Base-by-base conservation (phyloP, 2,888 invertebrate genomes). In the Amblyteles armatorius region DNA sequence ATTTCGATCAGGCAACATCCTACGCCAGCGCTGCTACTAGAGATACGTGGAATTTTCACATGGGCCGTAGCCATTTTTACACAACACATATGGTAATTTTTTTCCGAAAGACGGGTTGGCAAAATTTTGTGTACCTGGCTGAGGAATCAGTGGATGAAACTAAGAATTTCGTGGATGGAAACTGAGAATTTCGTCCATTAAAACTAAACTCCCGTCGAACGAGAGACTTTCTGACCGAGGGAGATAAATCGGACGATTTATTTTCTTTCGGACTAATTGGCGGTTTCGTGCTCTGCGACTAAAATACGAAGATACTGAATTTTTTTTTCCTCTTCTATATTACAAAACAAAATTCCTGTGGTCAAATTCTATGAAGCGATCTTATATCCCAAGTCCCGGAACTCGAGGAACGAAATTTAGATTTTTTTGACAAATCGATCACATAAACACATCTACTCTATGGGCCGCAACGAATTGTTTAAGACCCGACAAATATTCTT, bases 401-500 rank as follows among this genome's bases (percentile, higher is more conserved):
- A 5, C 16, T 63, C 26, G 22, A 74, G 40, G 11, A 69, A 36
- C 16, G 26, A 50, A 73, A 55, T 68, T 57, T 52, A 36, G 33
- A 81, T n/a, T 69, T n/a, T 69, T 68, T 52, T 73, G 81, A 84
- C 55, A 69, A 84, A 84, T 84, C 68, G 77, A 11, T 78, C 29
- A 69, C 73, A 73, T 78, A 73, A 79, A 78, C 67, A 57, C 36
- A 65, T 77, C 65, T 22, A 44, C 29, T 33, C 9, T 16, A 19
- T 57, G 26, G 33, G 13, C 29, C 50, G 36, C 65, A 60, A 33
- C 19, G 63, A 63, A 74, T 63, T 60, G 63, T 26, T 63, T 60
- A 4, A 48, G n/a, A 50, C 11, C 19, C 74, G 50, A 29, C 50
- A 11, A n/a, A n/a, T 63, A 63, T 29, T 63, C 3, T 16, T 33